Evolutionary conservation across 2,113 vertebrate species (phyloP).

Genomic region (Meleagris gallopavo): DNA sequence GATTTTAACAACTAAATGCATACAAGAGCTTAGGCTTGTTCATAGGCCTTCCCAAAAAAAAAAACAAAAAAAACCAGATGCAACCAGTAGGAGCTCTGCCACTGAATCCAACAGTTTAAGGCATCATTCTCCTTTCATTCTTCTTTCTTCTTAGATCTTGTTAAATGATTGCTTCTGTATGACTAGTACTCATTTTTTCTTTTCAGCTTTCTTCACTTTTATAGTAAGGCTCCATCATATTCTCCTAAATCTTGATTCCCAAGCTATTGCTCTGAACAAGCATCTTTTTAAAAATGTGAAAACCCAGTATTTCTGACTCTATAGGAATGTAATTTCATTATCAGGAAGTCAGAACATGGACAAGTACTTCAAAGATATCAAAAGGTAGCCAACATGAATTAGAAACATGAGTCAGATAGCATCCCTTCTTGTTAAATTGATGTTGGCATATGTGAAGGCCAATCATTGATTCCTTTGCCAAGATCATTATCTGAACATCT

Average conservation of each 20-base stretch:
- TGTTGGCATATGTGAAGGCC: not conserved
- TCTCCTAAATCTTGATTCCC: not conserved
- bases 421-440: not conserved
- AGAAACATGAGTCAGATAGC: not conserved
- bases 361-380: not conserved
- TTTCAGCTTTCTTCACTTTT: not conserved
- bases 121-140: not conserved
- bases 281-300: not conserved
- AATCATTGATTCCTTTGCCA: not conserved
- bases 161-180: not conserved
- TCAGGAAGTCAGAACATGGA: not conserved
- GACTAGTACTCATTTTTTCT: not conserved
- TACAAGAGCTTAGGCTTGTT: not conserved
- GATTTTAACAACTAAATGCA: not conserved
- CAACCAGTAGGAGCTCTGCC: not conserved
- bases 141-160: not conserved
- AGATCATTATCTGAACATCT: not conserved
- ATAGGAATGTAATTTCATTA: not conserved
- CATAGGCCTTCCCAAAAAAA: not conserved
- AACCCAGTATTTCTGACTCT: not conserved
- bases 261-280: not conserved
- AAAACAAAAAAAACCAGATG: accelerated
- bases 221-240: not conserved
- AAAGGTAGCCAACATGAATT: not conserved
- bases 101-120: not conserved